Conservation (phyloP, 1,140 invertebrate species). For the Drosophila pruinosa region DNA sequence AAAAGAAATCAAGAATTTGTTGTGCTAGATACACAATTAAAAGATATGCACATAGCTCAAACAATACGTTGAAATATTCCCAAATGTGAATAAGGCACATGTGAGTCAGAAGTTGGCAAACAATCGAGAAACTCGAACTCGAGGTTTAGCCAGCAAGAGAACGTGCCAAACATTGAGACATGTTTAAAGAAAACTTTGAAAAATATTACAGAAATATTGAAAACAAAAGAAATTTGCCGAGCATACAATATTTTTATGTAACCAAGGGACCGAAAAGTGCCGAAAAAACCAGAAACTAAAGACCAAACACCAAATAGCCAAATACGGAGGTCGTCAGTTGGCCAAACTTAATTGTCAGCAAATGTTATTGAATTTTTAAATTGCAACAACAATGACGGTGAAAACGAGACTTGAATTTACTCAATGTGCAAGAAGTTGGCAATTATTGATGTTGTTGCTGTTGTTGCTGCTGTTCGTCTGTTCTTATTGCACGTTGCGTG, state of each 20-base stretch:
- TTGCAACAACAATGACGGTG: background rate
- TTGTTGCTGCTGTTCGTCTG: slow-evolving; percentile 1
- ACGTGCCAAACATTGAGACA: slow-evolving; percentile 17
- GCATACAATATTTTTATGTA: slow-evolving; percentile 56
- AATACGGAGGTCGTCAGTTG: slow-evolving; percentile 57
- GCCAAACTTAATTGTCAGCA: slow-evolving; percentile 41
- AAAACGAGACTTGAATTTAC: background rate
- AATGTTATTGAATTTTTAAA: slow-evolving; percentile 75
- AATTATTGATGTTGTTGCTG: background rate
- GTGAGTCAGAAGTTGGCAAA: slow-evolving; percentile 20
- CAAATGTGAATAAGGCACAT: background rate
- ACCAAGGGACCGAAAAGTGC: slow-evolving; percentile 22
- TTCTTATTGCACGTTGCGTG: slow-evolving; percentile 35
- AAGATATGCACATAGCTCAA: slow-evolving; percentile 17
- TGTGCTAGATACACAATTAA: slow-evolving; percentile 40
- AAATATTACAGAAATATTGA: slow-evolving; percentile 61
- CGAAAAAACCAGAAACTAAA: background rate
- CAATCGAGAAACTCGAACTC: background rate
- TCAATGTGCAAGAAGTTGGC: slow-evolving; percentile 29
- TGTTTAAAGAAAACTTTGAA: slow-evolving; percentile 9
- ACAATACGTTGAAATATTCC: slow-evolving; percentile 16
- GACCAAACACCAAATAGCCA: slow-evolving; percentile 5
- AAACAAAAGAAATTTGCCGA: slow-evolving; percentile 32
- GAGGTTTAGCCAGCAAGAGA: too few relatives aligned
- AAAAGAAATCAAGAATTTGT: slow-evolving; percentile 8